Evolutionary conservation across 2,113 vertebrate genomes (phyloP).

Genomic region (Petrocephalus microphthalmus): DNA sequence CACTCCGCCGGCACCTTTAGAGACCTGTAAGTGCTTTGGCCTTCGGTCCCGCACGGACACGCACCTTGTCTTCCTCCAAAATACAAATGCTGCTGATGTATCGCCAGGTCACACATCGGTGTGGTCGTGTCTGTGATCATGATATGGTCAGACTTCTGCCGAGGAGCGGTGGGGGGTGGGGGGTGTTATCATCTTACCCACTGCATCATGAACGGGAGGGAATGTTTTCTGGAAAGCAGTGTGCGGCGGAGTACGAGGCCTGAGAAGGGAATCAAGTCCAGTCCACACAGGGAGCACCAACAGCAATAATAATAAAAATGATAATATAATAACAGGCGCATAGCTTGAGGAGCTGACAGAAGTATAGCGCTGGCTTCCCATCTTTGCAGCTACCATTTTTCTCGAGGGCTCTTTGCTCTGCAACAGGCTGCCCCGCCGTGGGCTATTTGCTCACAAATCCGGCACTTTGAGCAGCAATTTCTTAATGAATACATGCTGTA

Average conservation of each 20-base stretch:
- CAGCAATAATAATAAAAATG: neutral
- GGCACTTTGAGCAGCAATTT: neutral
- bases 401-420: neutral
- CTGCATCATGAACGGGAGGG: neutral
- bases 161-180: neutral
- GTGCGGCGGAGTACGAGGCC: neutral
- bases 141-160: neutral
- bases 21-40: no score
- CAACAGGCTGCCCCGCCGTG: neutral
- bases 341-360: neutral
- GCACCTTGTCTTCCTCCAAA: neutral
- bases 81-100: no score
- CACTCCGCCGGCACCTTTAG: no score
- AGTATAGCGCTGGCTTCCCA: neutral
- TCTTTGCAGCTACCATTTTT: neutral
- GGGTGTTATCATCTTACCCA: neutral
- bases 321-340: neutral
- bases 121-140: no score
- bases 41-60: neutral
- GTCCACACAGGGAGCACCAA: neutral
- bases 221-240: neutral
- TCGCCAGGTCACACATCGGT: no score
- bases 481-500: slow-evolving; percentile 2
- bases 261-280: neutral
- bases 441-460: neutral